phyloP scores from a whole-genome alignment of 2,888 invertebrate genomes.

The Ornithoptera priamus region DNA sequence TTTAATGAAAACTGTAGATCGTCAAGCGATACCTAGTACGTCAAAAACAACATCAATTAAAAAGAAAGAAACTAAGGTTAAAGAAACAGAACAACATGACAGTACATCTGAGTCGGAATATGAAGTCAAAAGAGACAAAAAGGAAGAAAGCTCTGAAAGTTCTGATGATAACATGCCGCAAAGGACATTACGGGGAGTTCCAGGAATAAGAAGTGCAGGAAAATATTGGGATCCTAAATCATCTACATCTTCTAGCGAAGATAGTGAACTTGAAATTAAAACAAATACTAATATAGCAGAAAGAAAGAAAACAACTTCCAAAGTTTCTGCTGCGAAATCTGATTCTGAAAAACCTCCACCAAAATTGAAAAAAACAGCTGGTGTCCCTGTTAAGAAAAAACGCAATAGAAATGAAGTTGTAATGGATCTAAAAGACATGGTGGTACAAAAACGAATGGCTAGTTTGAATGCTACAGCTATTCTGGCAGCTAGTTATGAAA shows the following conservation, averaged over 20 bases:
- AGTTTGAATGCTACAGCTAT: slow-evolving; percentile 95
- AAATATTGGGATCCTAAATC: slow-evolving; percentile 92
- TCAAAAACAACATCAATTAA: slow-evolving; percentile 69
- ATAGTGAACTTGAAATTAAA: slow-evolving; percentile 72
- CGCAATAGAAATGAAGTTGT: slow-evolving; percentile 82
- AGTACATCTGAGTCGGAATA: slow-evolving; percentile 75
- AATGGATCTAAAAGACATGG: slow-evolving; percentile 92
- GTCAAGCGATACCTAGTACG: slow-evolving; percentile 73
- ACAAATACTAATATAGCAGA: slow-evolving; percentile 53
- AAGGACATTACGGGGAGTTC: slow-evolving; percentile 84
- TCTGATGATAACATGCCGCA: slow-evolving; percentile 78
- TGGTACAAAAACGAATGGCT: slow-evolving; percentile 94
- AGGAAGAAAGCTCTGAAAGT: slow-evolving; percentile 69
- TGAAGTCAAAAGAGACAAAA: slow-evolving; percentile 65
- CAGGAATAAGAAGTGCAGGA: slow-evolving; percentile 87
- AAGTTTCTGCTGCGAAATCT: slow-evolving; percentile 61
- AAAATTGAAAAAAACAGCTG: slow-evolving; percentile 69
- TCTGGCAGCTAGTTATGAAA: slow-evolving; percentile 93
- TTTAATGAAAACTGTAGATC: slow-evolving; percentile 71
- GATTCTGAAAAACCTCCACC: slow-evolving; percentile 75
- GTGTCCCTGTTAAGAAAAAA: slow-evolving; percentile 74
- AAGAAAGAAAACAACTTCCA: slow-evolving; percentile 66
- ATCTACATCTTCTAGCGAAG: slow-evolving; percentile 81
- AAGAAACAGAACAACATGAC: slow-evolving; percentile 67
- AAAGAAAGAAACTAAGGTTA: slow-evolving; percentile 68